Evolutionary conservation across 2,888 invertebrate species (phyloP), one percentile per base, ranked within the genome.

Genomic region (Megamerina dolium): DNA sequence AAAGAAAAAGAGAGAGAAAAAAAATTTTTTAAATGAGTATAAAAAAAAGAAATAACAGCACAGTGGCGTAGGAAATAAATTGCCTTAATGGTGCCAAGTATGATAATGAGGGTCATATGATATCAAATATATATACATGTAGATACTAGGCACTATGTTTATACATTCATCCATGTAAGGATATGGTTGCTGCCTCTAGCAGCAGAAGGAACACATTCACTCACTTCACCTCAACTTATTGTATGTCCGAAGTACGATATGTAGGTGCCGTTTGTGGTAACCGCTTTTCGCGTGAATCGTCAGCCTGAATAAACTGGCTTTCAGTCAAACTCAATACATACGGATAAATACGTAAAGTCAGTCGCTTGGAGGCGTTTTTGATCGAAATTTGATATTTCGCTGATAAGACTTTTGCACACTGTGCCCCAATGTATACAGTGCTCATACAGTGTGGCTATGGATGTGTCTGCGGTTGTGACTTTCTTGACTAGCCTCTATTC

Each of bases 381-480:
- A 68, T 68, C 63, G 68, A 68, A 68, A 68, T 67, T 68, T 63
- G 68, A 68, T 68, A 68, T 67, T 61, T 61, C 56, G 47, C 56
- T 61, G 68, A 68, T 68, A 68, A 63, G 60, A 52, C 54, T 58
- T 50, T 50, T 52, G 60, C 53, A 53, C 45, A 38, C 48, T 40
- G 45, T 41, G 38, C 52, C 40, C 32, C 36, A 21, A 23, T 31
- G 5, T n/a, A 27, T 10, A 10, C 10, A 27, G 12, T n/a, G 4
- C 3, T 4, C 3, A 10, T n/a, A 39, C 40, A 34, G 36, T 34
- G 41, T 36, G 12, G n/a, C 13, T 12, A 19, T 6, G 13, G 16
- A 13, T 13, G n/a, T 30, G 29, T 17, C 29, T 34, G 32, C 23
- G 13, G 17, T 8, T 37, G 20, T 21, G 21, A 26, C 36, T 34